Conservation (phyloP, 30 jellyfish, hydroid and myxozoan genomes). For the Aurelia sp. region DNA sequence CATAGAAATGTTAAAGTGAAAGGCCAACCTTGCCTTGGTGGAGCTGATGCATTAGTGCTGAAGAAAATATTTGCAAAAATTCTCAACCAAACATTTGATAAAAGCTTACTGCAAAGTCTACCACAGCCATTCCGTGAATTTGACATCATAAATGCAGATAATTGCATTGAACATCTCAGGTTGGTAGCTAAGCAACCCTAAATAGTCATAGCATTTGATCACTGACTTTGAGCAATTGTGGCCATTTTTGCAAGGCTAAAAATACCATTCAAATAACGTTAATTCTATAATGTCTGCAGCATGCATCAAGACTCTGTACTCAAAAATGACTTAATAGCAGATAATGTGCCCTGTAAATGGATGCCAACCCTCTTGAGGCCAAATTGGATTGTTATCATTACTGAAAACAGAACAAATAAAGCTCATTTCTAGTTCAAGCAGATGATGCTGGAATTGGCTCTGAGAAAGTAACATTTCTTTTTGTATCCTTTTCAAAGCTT, state of each 20-base stretch:
- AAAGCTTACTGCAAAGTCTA: slow-evolving; percentile 17
- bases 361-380: too few species aligned
- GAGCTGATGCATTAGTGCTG: slow-evolving; percentile 30
- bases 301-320: too few species aligned
- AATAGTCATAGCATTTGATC: too few species aligned
- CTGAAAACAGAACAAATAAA: too few species aligned
- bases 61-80: background rate
- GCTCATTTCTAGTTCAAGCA: too few species aligned
- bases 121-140: slow-evolving; percentile 34
- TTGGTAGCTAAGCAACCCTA: too few species aligned
- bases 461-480: too few species aligned
- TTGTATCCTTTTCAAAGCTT: too few species aligned
- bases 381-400: too few species aligned
- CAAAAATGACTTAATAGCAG: too few species aligned
- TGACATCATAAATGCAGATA: slow-evolving; percentile 11
- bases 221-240: background rate
- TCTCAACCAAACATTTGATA: background rate
- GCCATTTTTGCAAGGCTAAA: background rate
- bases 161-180: slow-evolving; percentile 4
- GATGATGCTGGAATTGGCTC: too few species aligned
- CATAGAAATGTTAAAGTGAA: slow-evolving; percentile 6
- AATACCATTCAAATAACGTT: background rate
- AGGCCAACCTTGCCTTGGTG: slow-evolving; percentile 27
- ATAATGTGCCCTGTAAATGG: too few species aligned
- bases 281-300: background rate